Evolutionary conservation across 2,888 invertebrate species (phyloP).

Genomic region (Drosophila nigritarsus): DNA sequence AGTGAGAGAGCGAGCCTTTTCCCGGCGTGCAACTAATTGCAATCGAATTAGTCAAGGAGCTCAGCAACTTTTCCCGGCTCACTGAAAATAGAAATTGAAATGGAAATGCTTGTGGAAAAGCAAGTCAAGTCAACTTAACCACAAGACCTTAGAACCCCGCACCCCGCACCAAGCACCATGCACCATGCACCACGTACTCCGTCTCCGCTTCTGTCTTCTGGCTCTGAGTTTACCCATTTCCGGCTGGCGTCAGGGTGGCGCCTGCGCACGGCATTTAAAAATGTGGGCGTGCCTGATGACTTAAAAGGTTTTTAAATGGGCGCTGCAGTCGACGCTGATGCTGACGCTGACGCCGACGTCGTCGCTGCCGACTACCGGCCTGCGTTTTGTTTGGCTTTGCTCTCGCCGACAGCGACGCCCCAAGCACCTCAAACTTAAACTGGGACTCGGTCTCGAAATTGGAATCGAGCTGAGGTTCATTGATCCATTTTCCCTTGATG

Average conservation of each 20-base stretch:
- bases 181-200: not conserved
- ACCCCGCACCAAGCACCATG: not conserved
- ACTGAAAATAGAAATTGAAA: slow-evolving; percentile 22
- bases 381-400: slow-evolving; percentile 53
- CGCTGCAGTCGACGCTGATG: slow-evolving; percentile 40
- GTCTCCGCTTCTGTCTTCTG: slow-evolving; percentile 20
- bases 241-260: slow-evolving; percentile 82
- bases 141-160: slow-evolving; percentile 29
- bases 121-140: slow-evolving; percentile 21
- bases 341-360: slow-evolving; percentile 2
- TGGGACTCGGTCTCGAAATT: not conserved
- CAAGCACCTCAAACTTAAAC: slow-evolving; percentile 37
- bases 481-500: slow-evolving; percentile 59
- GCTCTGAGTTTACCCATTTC: slow-evolving; percentile 60
- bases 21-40: slow-evolving; percentile 71
- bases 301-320: slow-evolving; percentile 82
- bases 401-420: slow-evolving; percentile 74
- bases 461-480: slow-evolving; percentile 59
- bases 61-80: slow-evolving; percentile 69
- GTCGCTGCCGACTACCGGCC: slow-evolving; percentile 19
- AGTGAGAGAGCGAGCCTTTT: slow-evolving; percentile 27
- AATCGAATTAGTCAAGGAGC: slow-evolving; percentile 80
- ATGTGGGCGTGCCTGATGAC: slow-evolving; percentile 81
- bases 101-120: slow-evolving; percentile 41
- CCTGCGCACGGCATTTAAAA: slow-evolving; percentile 71